Base-by-base conservation (phyloP, 2,113 vertebrate species). In the Struthio camelus region DNA sequence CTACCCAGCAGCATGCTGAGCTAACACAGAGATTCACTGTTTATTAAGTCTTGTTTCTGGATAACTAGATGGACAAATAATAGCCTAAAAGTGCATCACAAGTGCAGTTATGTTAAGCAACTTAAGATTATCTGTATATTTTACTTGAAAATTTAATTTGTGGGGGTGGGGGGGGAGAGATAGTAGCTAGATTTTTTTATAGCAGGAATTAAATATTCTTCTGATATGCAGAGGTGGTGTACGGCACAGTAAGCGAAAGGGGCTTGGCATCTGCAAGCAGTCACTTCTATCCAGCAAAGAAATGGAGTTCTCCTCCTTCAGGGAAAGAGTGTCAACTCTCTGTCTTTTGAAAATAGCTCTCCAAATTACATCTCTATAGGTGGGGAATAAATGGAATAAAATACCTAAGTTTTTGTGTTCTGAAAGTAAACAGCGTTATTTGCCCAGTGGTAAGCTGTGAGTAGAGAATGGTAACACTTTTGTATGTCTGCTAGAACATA, bases 1-100 rank as follows among this genome's bases (percentile, higher is more conserved):
- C 91, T 92, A 95, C 94, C 94, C 80, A 88, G 80, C 95, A 78
- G 92, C 94, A 91, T 94, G 89, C 93, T 97, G 94, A 81, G 95
- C 90, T 97, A 94, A 96, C 80, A 81, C 71, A 93, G 90, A 96
- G 97, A 95, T 88, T 56, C 11, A 27, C 50, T 95, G 73, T 95
- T 96, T 94, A 80, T 76, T 84, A 27, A 69, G 28, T 96, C 95
- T 95, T 97, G 44, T 56, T 90, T 88, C 90, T 95, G 48, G 76
- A 44, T 97, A 86, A 76, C 84, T 69, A 51, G 75, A 69, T 88
- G 89, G 85, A 65, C 80, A 93, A 91, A 81, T 84, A 91, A 92
- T 89, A 93, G 34, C 66, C 53, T 76, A 56, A 58, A 66, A 94
- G 83, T 64, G 64, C 80, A 87, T 80, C 42, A 69, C 10, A 78